Base-by-base conservation (phyloP, 2,113 vertebrate species). In the Entelurus aequoreus region DNA sequence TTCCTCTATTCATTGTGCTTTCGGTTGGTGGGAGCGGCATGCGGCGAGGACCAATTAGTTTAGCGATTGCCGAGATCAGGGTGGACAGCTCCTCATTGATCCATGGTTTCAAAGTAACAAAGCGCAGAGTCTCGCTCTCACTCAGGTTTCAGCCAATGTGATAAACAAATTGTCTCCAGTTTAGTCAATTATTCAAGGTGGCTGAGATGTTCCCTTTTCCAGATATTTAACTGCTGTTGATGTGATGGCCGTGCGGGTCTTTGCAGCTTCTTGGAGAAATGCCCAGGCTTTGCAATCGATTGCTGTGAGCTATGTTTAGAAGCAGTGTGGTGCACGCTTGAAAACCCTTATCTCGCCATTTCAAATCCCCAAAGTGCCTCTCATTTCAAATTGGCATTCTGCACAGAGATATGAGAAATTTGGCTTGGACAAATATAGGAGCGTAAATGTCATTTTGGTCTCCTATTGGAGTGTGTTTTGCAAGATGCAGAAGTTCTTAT, bases 1-100 rank as follows among this genome's bases (percentile, higher is more conserved):
- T 60, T 50, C 61, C 57, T n/a, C 38, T 72, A 48, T 66, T 56
- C 57, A 62, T 69, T 28, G 35, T 47, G 28, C 36, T 71, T 63
- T 58, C 54, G 53, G 42, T 54, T 42, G 50, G 63, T 60, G 16
- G 28, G 66, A 72, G 51, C 60, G 14, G 54, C 52, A 8, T 37
- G 13, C 52, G 52, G 52, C 28, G 13, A 54, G 52, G 38, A 37
- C 38, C 50, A 66, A 60, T 71, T 71, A 62, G 38, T 44, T 57
- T 44, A 57, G n/a, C n/a, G n/a, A 1, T 3, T 16, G 54, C 8
- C 36, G 9, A 44, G 38, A 8, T 57, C 54, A 57, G 5, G n/a
- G 37, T 19, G n/a, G 38, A 42, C 54, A 40, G 54, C 54, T 57
- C 38, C 15, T 42, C 42, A 57, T 57, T 57, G 54, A 57, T 57